Percentiles rank a stretch among this genome's conserved stretches.
phyloP scores from a whole-genome alignment of 2,888 invertebrate species.

The Gibbula magus region DNA sequence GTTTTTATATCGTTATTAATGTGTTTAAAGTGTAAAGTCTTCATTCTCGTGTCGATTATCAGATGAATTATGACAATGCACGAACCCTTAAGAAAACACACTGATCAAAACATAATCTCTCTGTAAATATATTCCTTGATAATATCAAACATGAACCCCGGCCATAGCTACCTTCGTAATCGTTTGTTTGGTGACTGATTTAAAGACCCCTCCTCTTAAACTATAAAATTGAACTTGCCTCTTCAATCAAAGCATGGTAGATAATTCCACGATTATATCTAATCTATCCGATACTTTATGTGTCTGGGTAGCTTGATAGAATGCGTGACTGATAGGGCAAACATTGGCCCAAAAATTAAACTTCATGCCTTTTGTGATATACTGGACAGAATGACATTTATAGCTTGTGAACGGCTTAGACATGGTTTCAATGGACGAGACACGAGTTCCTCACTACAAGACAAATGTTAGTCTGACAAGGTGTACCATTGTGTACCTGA shows the following conservation, averaged over 20 bases:
- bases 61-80: constrained; percentile 1
- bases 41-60: neutral
- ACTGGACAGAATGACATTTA: too few species aligned
- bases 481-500: too few species aligned
- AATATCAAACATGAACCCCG: neutral
- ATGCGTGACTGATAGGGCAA: too few species aligned
- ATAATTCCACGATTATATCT: neutral
- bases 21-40: neutral
- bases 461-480: too few species aligned
- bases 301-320: neutral
- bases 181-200: neutral
- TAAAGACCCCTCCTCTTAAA: neutral
- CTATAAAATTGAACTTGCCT: neutral
- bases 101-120: neutral
- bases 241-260: neutral
- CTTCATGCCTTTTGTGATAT: too few species aligned
- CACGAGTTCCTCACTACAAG: too few species aligned
- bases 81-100: neutral
- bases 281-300: neutral
- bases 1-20: constrained; percentile 8
- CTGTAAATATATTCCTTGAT: neutral
- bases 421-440: too few species aligned
- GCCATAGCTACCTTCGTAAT: neutral
- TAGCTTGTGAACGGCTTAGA: too few species aligned
- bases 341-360: too few species aligned